phyloP scores from a whole-genome alignment of 2,113 vertebrate species.

The Ictalurus punctatus region DNA sequence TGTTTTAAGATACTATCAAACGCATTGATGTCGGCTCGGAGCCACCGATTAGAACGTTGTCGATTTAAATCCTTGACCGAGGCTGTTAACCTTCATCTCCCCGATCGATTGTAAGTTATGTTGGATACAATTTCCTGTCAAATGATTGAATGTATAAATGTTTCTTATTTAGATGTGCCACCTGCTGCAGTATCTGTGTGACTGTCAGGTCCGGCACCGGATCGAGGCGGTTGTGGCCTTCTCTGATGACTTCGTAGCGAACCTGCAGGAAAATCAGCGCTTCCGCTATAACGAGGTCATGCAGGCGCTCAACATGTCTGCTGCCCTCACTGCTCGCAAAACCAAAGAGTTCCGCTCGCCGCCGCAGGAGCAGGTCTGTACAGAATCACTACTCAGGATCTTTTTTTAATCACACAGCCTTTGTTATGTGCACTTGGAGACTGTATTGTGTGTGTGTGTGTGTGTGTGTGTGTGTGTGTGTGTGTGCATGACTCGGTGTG shows the following conservation, averaged over 20 bases:
- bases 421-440: neutral
- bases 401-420: neutral
- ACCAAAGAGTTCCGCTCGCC: slow-evolving; percentile 96
- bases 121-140: neutral
- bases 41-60: neutral
- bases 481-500: neutral
- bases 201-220: slow-evolving; percentile 92
- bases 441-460: neutral
- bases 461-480: neutral
- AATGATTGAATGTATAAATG: neutral
- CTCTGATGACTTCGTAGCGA: slow-evolving; percentile 92
- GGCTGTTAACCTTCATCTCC: neutral
- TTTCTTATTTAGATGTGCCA: slow-evolving; percentile 84
- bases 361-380: slow-evolving; percentile 89
- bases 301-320: slow-evolving; percentile 97
- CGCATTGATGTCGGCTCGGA: neutral
- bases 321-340: slow-evolving; percentile 91
- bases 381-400: neutral
- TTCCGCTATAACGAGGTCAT: slow-evolving; percentile 97
- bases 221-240: slow-evolving; percentile 96
- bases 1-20: neutral
- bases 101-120: neutral
- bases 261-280: slow-evolving; percentile 92
- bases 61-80: neutral
- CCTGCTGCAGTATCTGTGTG: slow-evolving; percentile 92